Conservation (phyloP, 1,140 invertebrate species). For the Goniozus legneri region DNA sequence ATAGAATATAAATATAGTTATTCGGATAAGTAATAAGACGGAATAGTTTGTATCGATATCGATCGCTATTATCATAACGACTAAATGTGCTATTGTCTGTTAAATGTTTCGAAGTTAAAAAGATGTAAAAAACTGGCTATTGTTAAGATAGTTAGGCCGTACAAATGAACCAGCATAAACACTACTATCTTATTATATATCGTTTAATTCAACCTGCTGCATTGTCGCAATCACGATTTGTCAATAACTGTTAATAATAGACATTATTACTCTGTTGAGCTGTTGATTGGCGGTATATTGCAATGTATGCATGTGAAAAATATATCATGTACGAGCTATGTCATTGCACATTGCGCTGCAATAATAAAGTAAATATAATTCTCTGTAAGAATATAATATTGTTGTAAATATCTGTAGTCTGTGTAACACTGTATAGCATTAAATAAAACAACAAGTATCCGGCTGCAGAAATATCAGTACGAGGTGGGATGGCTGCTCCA, state of each 20-base stretch:
- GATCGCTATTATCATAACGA: too few relatives aligned
- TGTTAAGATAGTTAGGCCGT: too few relatives aligned
- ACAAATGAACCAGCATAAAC: slow-evolving; percentile 24
- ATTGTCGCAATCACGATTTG: slow-evolving; percentile 52
- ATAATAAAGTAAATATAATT: slow-evolving; percentile 57
- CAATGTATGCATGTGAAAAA: slow-evolving; percentile 52
- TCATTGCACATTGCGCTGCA: slow-evolving; percentile 51
- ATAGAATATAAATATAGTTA: too few relatives aligned
- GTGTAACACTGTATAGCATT: slow-evolving; percentile 58
- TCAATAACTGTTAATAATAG: slow-evolving; percentile 52
- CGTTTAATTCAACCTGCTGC: slow-evolving; percentile 49
- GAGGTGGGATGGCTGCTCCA: slow-evolving; percentile 56
- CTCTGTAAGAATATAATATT: slow-evolving; percentile 58
- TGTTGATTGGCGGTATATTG: slow-evolving; percentile 54
- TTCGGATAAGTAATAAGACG: too few relatives aligned
- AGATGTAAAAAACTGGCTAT: not conserved
- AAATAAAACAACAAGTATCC: slow-evolving; percentile 56
- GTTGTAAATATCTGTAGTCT: slow-evolving; percentile 58
- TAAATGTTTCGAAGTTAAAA: too few relatives aligned
- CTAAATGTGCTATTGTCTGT: too few relatives aligned
- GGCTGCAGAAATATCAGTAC: slow-evolving; percentile 53
- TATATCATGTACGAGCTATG: slow-evolving; percentile 50
- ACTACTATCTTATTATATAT: slow-evolving; percentile 37
- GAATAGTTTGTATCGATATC: too few relatives aligned
- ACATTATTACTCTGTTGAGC: slow-evolving; percentile 53